Percentiles rank a stretch among this genome's conserved stretches.
These are phyloP conservation scores for Periophthalmus modestus DNA, from an alignment of 2,113 vertebrate species.

Conservation along the genomic window DNA sequence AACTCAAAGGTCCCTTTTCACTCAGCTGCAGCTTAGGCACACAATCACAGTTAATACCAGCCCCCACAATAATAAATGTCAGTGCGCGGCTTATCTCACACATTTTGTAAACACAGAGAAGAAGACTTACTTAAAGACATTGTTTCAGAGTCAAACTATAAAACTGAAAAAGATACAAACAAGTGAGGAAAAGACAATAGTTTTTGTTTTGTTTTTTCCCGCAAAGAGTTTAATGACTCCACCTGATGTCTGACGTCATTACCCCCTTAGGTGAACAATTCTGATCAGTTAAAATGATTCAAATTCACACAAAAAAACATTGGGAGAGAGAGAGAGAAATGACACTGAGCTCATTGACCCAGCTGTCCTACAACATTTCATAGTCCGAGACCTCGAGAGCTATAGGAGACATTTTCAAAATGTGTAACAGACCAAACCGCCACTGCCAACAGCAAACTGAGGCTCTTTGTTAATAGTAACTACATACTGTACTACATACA, in stretches of 20 bases:
- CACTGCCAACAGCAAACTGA: too few relatives aligned
- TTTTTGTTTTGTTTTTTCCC: not conserved
- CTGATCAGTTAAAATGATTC: not conserved
- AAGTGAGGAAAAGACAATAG: not conserved
- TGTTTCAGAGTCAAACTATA: not conserved
- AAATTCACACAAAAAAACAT: not conserved
- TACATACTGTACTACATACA: too few relatives aligned
- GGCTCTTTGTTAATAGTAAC: too few relatives aligned
- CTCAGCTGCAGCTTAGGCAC: slow-evolving; percentile 59
- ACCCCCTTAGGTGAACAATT: not conserved
- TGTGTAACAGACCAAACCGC: too few relatives aligned
- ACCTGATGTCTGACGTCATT: not conserved
- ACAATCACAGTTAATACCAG: slow-evolving; percentile 57
- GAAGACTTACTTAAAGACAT: not conserved
- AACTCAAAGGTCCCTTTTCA: slow-evolving; percentile 64
- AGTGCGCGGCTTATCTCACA: slow-evolving; percentile 21
- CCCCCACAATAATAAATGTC: slow-evolving; percentile 31
- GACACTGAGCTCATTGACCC: not conserved
- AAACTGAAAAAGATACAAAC: not conserved
- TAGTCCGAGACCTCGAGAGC: not conserved
- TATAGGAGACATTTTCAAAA: too few relatives aligned
- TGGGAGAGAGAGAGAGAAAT: not conserved
- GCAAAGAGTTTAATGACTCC: too few relatives aligned
- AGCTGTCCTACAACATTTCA: not conserved
- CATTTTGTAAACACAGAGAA: slow-evolving; percentile 5